Evolutionary conservation across 2,797 vertebrate genomes (phyloP).

Genomic region (Sebastes ruberrimus): DNA sequence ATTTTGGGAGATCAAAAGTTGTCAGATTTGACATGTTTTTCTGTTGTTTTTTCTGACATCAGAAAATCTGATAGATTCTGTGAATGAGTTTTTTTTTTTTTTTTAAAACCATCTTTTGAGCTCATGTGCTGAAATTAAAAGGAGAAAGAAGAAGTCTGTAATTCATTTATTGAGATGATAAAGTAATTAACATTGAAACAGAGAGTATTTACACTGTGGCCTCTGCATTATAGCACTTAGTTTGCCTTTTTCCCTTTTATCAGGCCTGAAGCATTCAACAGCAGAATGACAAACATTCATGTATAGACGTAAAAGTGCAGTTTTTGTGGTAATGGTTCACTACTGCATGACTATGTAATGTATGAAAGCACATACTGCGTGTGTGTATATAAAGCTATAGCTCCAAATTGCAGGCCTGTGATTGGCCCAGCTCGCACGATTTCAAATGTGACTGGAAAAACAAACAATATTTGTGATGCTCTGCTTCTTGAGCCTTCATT

Average conservation of each 20-base stretch:
- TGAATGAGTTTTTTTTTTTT: neutral
- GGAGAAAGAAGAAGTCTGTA: conserved; percentile 11
- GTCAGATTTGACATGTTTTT: neutral
- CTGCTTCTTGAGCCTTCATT: neutral
- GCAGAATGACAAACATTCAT: neutral
- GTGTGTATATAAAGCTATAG: neutral
- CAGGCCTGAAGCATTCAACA: conserved; percentile 33
- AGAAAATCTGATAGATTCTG: neutral
- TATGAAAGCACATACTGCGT: neutral
- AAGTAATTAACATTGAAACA: conserved; percentile 45
- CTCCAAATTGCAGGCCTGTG: neutral
- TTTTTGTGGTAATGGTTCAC: neutral
- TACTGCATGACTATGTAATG: neutral
- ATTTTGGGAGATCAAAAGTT: conserved; percentile 17
- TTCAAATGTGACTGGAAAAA: neutral
- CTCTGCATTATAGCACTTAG: conserved; percentile 28
- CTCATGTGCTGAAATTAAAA: neutral
- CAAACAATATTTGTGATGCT: neutral
- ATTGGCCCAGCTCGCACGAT: neutral
- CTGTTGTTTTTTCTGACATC: neutral
- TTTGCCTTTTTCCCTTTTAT: neutral
- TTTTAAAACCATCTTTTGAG: neutral
- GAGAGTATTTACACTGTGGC: conserved; percentile 31
- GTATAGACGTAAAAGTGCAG: neutral
- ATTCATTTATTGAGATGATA: conserved; percentile 27